These are phyloP conservation scores for Gallinago solitaria DNA, from an alignment of 2,797 vertebrate species.

Conservation along the genomic window DNA sequence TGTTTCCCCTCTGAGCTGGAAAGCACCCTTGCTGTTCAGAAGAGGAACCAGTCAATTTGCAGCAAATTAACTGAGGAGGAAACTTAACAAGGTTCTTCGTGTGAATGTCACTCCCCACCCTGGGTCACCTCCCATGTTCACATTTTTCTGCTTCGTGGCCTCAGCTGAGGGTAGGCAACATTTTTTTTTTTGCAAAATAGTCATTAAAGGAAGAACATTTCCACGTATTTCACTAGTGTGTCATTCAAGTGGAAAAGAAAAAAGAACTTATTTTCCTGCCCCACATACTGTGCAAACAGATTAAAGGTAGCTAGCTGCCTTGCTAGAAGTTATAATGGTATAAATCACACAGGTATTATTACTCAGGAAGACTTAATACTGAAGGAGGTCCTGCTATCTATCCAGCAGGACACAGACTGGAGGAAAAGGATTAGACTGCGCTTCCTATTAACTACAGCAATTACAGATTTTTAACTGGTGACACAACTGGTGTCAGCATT, in stretches of 20 bases:
- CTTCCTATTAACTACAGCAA: background rate
- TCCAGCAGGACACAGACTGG: background rate
- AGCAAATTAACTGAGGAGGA: background rate
- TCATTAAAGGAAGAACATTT: background rate
- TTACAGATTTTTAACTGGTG: background rate
- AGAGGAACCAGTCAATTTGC: background rate
- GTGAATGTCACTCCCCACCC: background rate
- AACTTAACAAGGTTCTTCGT: background rate
- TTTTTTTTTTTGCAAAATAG: background rate
- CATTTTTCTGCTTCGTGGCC: background rate
- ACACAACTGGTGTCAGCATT: background rate
- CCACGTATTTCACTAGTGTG: background rate
- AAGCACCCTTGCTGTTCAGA: background rate
- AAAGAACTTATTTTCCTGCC: background rate
- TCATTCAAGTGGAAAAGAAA: background rate
- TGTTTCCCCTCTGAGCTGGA: rapidly evolving
- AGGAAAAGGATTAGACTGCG: background rate
- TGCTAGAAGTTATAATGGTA: background rate
- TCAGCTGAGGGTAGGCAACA: background rate
- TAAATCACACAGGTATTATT: background rate
- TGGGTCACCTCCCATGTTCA: background rate
- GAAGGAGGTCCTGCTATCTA: background rate
- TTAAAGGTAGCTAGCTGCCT: background rate
- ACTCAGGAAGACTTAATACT: background rate
- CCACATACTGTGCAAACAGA: background rate